Percentiles rank a stretch among this genome's conserved stretches.
Conservation (phyloP, 2,113 vertebrate genomes). For the Formicarius rufipectus region DNA sequence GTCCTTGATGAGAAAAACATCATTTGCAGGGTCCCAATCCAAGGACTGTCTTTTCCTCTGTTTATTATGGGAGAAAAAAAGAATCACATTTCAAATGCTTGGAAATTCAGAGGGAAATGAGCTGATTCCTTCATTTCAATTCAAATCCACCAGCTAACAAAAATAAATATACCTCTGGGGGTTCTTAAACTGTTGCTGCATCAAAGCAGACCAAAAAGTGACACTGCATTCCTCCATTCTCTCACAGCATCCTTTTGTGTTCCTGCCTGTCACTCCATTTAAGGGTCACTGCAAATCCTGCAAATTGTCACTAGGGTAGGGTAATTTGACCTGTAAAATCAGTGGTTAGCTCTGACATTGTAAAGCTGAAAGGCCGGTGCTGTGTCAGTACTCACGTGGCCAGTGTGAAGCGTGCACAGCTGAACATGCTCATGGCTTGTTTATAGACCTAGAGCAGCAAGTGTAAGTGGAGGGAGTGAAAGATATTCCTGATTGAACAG, state of each 20-base stretch:
- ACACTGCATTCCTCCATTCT: not conserved
- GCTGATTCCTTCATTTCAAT: not conserved
- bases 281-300: not conserved
- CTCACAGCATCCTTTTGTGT: not conserved
- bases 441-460: not conserved
- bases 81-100: not conserved
- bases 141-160: conserved; percentile 10
- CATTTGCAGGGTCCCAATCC: not conserved
- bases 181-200: not conserved
- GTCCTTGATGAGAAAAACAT: not conserved
- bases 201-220: not conserved
- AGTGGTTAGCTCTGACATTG: not conserved
- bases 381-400: not conserved
- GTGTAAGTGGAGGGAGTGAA: not conserved
- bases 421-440: not conserved
- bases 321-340: not conserved
- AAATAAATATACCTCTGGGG: not conserved
- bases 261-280: not conserved
- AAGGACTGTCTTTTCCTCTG: not conserved
- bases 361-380: not conserved
- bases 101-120: not conserved
- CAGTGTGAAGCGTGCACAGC: not conserved
- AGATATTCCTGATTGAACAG: not conserved
- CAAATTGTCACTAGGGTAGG: not conserved
- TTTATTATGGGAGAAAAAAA: not conserved